Conservation (phyloP, 2,113 vertebrate genomes). For the Sinosuthora webbiana region DNA sequence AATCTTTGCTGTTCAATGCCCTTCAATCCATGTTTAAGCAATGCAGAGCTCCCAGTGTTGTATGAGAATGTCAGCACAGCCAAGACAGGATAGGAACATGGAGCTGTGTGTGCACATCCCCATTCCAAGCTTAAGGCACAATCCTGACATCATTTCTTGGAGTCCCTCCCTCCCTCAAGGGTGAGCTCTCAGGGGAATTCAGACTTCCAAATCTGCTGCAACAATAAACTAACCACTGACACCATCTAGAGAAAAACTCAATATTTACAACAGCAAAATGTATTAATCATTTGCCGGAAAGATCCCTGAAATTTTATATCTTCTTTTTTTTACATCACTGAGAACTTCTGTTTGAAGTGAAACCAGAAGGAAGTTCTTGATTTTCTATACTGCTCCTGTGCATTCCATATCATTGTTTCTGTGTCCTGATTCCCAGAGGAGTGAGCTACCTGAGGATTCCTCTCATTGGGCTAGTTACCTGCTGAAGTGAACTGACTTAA, state of each 20-base stretch:
- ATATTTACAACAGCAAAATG: not conserved
- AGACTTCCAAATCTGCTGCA: not conserved
- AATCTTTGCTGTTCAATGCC: not conserved
- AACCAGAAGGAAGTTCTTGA: not conserved
- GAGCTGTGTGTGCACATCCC: not conserved
- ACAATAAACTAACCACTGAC: not conserved
- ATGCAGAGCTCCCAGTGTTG: not conserved
- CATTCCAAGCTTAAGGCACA: not conserved
- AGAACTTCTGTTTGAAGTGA: not conserved
- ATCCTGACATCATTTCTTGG: not conserved
- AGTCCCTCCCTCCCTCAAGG: not conserved
- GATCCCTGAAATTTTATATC: not conserved
- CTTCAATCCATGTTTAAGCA: not conserved
- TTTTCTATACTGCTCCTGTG: not conserved
- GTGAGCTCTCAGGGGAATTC: not conserved
- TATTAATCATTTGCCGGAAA: not conserved
- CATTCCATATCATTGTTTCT: too few relatives aligned
- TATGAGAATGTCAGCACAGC: not conserved
- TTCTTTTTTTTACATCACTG: not conserved
- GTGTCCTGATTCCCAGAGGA: not conserved
- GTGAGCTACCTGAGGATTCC: not conserved
- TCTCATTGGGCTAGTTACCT: not conserved
- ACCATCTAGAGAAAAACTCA: not conserved
- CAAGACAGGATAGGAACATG: accelerated
- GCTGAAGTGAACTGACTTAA: not conserved